Evolutionary conservation across 2,113 vertebrate species (phyloP), one percentile per base, ranked within the genome.

Genomic region (Eclectus roratus): DNA sequence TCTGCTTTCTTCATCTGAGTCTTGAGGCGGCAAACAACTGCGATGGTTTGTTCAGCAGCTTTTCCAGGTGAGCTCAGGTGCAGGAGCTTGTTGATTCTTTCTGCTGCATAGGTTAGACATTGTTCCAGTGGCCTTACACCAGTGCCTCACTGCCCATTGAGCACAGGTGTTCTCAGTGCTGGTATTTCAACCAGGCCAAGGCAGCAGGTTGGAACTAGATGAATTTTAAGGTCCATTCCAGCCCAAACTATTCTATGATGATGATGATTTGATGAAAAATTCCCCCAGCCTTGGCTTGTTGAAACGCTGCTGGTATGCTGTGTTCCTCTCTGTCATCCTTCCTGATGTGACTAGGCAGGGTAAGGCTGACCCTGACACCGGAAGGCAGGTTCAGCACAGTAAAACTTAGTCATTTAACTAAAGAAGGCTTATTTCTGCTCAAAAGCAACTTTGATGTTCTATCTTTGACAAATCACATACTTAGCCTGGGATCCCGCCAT

Each of bases 401-500:
- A 74, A 68, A 29, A 25, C 55, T 78, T 55, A 0, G 0, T 71
- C 29, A 43, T 80, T 41, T 85, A 50, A 65, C 19, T 41, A 53
- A 82, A 63, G 46, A 56, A 78, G 29, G 55, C 39, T 41, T 41
- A 2, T 21, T 79, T 64, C 49, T 73, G 49, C 73, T 79, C 29
- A 37, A 80, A 88, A 80, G 52, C 41, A 64, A 5, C 77, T 52
- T 8, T 37, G 56, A 61, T 70, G 52, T 73, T 86, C 64, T 83
- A 41, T 94, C 60, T 88, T 61, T 6, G 17, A 47, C 49, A 80
- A 91, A 69, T 60, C 74, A 97, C 98, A 9, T 98, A 98, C 98
- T 98, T 98, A 94, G 98, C 85, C 82, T 97, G 98, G 72, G 95
- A 96, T 96, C 96, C 98, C 4, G 92, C 91, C 89, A 97, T 73